These are phyloP conservation scores for Phalangium opilio DNA, from an alignment of 2,888 invertebrate genomes.

Conservation along the genomic window DNA sequence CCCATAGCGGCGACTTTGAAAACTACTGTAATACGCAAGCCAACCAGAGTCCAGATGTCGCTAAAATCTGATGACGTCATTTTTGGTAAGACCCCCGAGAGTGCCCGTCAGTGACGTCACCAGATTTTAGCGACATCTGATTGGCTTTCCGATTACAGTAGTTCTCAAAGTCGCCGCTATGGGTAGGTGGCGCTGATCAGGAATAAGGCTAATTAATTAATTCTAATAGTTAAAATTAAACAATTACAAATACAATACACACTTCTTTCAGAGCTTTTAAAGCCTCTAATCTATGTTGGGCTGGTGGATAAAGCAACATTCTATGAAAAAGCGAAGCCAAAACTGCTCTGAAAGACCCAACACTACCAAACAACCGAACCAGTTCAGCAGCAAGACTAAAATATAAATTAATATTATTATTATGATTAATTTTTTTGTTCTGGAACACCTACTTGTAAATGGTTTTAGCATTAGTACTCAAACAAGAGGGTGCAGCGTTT, in stretches of 20 bases:
- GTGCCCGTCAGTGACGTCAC: too few relatives aligned
- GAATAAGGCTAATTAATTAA: too few relatives aligned
- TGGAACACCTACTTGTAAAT: constrained; percentile 56
- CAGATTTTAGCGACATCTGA: too few relatives aligned
- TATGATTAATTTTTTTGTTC: neutral
- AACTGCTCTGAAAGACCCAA: constrained; percentile 63
- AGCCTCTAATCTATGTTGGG: constrained; percentile 68
- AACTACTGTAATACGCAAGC: too few relatives aligned
- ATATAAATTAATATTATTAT: neutral
- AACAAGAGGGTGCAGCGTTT: constrained; percentile 56
- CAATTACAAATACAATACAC: constrained; percentile 9
- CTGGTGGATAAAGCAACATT: constrained; percentile 74
- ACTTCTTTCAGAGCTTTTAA: constrained; percentile 63
- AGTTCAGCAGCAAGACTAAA: constrained; percentile 72
- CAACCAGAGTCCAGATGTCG: too few relatives aligned
- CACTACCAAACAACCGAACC: constrained; percentile 70
- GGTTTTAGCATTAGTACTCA: constrained; percentile 70
- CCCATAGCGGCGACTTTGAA: too few relatives aligned
- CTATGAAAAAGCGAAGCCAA: constrained; percentile 84
- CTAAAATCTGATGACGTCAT: too few relatives aligned
- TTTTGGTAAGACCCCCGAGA: too few relatives aligned
- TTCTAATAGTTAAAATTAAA: neutral
- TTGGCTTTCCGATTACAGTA: too few relatives aligned
- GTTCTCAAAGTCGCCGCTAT: too few relatives aligned
- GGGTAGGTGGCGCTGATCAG: too few relatives aligned